Conservation (phyloP, 2,797 vertebrate genomes). For the Etheostoma nigrum region DNA sequence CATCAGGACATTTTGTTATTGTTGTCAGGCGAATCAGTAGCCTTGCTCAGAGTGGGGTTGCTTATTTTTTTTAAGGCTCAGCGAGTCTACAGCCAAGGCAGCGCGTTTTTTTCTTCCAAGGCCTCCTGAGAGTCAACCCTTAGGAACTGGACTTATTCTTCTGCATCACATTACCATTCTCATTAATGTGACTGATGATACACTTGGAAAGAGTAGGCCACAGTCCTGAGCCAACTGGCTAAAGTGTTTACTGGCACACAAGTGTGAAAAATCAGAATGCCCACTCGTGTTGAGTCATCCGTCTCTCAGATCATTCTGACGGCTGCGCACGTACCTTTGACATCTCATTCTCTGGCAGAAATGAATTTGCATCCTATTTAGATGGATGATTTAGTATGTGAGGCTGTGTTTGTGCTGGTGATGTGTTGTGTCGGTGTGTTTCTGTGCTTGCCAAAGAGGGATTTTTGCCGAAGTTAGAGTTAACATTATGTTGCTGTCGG, state of each 20-base stretch:
- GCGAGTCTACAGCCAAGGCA: conserved; percentile 45
- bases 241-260: conserved; percentile 64
- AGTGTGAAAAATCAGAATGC: conserved; percentile 70
- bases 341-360: conserved; percentile 58
- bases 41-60: conserved; percentile 20
- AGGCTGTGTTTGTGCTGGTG: conserved; percentile 15
- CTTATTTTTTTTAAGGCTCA: conserved; percentile 42
- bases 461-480: conserved; percentile 22
- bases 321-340: conserved; percentile 51
- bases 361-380: conserved; percentile 57
- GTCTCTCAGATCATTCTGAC: conserved; percentile 64
- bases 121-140: conserved; percentile 64
- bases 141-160: conserved; percentile 70
- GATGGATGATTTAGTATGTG: conserved; percentile 16
- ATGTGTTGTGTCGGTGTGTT: conserved; percentile 6
- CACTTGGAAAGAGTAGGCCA: conserved; percentile 52
- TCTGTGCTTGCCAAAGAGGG: conserved; percentile 22
- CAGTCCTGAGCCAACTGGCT: conserved; percentile 50
- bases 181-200: conserved; percentile 79
- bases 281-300: conserved; percentile 70
- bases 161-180: conserved; percentile 78
- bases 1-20: conserved; percentile 51
- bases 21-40: conserved; percentile 50
- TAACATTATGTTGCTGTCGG: conserved; percentile 12
- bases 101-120: conserved; percentile 58